phyloP scores from a whole-genome alignment of 2,888 invertebrate species.

The Autographa pulchrina region DNA sequence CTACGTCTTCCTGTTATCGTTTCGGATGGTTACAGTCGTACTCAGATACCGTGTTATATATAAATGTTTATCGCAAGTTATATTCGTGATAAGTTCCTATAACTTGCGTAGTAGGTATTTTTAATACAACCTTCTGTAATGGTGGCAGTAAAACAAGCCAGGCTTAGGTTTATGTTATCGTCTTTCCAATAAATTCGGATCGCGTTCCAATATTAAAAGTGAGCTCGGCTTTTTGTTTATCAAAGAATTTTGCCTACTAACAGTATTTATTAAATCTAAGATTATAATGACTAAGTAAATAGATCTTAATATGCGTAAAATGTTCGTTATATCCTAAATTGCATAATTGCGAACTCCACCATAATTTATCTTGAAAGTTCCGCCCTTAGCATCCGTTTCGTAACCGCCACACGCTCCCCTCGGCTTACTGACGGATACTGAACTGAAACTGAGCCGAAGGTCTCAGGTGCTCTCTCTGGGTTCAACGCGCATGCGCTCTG shows the following conservation, averaged over 20 bases:
- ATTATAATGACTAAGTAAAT: background rate
- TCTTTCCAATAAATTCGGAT: background rate
- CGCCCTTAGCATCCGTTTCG: conserved; percentile 29
- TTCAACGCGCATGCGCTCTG: conserved; percentile 77
- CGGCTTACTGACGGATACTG: conserved; percentile 62
- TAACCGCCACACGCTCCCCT: conserved; percentile 47
- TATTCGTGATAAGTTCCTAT: conserved; percentile 7
- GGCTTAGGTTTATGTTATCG: conserved; percentile 4
- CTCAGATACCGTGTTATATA: background rate
- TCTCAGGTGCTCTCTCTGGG: conserved; percentile 71
- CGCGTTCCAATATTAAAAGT: background rate
- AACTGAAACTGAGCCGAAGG: conserved; percentile 62
- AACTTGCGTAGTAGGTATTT: background rate
- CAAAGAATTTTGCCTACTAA: conserved; percentile 9
- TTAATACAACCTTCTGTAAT: conserved; percentile 5
- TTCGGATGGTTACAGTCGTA: background rate
- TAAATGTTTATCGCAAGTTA: background rate
- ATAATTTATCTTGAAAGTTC: conserved; percentile 54
- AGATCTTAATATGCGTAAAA: background rate
- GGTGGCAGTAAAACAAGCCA: conserved; percentile 1
- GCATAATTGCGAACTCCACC: conserved; percentile 17
- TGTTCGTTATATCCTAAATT: conserved; percentile 17
- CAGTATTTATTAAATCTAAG: background rate
- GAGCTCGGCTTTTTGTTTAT: background rate
- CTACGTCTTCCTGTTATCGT: conserved; percentile 53